phyloP scores from a whole-genome alignment of 2,797 vertebrate species.

The Spinibarbus caldwelli region DNA sequence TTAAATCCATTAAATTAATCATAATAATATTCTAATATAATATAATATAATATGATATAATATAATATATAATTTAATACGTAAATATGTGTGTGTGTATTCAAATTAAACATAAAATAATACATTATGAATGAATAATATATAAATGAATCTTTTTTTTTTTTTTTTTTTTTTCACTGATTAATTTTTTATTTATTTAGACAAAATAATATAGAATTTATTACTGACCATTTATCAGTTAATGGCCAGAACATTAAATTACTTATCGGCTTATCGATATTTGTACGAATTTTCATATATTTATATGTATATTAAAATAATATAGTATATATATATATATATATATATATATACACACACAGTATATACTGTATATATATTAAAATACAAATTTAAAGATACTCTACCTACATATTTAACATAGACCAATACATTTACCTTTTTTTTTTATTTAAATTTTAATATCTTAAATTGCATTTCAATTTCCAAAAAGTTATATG shows the following conservation, averaged over 20 bases:
- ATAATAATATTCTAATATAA: not conserved
- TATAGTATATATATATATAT: no score
- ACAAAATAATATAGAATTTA: not conserved
- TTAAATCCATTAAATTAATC: no score
- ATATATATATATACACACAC: no score
- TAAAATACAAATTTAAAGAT: not conserved
- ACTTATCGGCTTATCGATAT: not conserved
- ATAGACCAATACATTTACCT: not conserved
- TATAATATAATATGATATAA: not conserved
- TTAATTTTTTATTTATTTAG: not conserved
- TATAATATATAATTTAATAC: no score
- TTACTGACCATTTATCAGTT: not conserved
- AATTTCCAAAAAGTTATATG: not conserved
- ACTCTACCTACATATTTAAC: not conserved
- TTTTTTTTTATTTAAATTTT: not conserved
- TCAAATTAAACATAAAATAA: not conserved
- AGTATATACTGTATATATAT: no score
- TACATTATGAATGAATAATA: not conserved
- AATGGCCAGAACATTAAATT: not conserved
- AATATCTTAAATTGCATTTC: not conserved
- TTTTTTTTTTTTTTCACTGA: no score
- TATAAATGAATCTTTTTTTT: not conserved
- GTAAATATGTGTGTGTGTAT: no score
- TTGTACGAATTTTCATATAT: not conserved
- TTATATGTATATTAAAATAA: no score